These are phyloP conservation scores for Macrochelys suwanniensis DNA, from an alignment of 2,797 vertebrate species.

Conservation along the genomic window DNA sequence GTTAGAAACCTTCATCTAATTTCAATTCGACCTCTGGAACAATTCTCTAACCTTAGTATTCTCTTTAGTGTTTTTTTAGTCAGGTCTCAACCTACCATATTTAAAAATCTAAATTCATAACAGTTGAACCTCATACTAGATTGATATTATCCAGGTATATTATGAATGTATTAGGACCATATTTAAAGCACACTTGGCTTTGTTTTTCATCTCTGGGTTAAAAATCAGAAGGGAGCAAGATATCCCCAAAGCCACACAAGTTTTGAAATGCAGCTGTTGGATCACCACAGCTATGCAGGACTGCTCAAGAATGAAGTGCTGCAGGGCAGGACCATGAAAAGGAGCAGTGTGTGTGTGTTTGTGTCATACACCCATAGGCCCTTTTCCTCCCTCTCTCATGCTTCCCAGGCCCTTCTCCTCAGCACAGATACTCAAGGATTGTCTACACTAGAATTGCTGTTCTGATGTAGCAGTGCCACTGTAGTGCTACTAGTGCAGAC, in stretches of 20 bases:
- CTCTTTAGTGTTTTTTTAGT: not conserved
- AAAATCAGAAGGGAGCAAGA: not conserved
- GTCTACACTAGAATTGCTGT: no score
- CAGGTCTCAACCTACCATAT: not conserved
- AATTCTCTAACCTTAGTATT: not conserved
- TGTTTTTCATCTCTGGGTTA: not conserved
- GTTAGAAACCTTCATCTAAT: no score
- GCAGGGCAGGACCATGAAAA: not conserved
- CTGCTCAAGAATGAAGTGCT: not conserved
- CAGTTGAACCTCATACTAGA: not conserved
- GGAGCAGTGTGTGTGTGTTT: not conserved
- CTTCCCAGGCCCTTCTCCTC: not conserved
- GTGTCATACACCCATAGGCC: not conserved
- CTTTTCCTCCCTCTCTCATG: not conserved
- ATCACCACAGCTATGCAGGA: not conserved
- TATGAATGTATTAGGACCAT: not conserved
- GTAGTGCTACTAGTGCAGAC: no score
- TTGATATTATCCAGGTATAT: not conserved
- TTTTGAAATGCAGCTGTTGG: not conserved
- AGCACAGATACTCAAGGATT: no score
- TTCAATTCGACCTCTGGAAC: not conserved
- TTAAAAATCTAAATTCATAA: conserved; percentile 5
- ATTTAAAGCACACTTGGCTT: not conserved
- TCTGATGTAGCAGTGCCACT: no score
- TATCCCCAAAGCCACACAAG: not conserved